These are phyloP conservation scores for Phrynocephalus forsythii DNA, from an alignment of 2,797 vertebrate species.

Conservation along the genomic window DNA sequence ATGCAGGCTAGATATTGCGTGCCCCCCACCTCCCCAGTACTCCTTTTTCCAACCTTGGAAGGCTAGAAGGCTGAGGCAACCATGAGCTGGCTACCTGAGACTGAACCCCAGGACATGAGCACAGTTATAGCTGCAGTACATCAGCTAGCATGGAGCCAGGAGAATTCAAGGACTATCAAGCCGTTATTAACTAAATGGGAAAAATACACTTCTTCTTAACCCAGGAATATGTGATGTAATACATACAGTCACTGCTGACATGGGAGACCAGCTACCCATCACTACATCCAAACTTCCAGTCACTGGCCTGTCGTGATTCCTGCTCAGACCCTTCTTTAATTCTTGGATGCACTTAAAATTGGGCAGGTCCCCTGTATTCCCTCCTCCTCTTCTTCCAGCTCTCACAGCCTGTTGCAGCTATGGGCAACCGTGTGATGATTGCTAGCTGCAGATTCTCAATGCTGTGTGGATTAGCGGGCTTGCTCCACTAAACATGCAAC, in stretches of 20 bases:
- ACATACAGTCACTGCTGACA: background rate
- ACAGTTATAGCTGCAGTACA: no score
- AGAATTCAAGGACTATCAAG: no score
- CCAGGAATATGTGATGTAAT: background rate
- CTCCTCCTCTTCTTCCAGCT: background rate
- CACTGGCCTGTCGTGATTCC: background rate
- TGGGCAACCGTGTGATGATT: constrained; percentile 45
- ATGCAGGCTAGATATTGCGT: no score
- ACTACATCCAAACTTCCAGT: background rate
- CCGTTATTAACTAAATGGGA: no score
- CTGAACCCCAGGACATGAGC: no score
- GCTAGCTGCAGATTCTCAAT: constrained; percentile 62
- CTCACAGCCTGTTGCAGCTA: constrained; percentile 58
- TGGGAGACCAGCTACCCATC: background rate
- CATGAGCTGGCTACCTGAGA: no score
- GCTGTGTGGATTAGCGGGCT: constrained; percentile 60
- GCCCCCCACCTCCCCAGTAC: no score
- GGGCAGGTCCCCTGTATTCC: constrained; percentile 10
- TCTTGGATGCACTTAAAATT: background rate
- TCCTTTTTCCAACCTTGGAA: no score
- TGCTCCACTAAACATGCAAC: constrained; percentile 65
- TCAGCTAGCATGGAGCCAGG: no score
- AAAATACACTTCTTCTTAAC: no score
- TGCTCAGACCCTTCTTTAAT: background rate
- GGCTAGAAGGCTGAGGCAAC: no score